Conservation (phyloP, 2,113 vertebrate genomes). For the Leptobrachium leishanense region DNA sequence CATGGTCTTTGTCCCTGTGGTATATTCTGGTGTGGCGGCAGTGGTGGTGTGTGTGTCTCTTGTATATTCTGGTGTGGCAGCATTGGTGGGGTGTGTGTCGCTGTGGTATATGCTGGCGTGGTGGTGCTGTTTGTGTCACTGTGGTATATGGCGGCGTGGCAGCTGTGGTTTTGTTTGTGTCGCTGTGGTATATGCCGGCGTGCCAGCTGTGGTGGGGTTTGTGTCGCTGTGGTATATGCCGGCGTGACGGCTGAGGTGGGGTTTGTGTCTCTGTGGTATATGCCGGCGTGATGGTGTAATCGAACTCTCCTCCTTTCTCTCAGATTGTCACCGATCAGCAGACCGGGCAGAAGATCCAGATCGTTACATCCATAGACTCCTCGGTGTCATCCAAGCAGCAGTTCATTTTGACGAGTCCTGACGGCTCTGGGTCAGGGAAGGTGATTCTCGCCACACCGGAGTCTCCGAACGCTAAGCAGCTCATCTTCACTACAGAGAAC, state of each 20-base stretch:
- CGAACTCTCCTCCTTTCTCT: constrained; percentile 50
- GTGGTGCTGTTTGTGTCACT: too few relatives aligned
- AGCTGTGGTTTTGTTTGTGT: too few relatives aligned
- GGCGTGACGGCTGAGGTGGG: too few relatives aligned
- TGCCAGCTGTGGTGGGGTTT: too few relatives aligned
- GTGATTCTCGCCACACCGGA: constrained; percentile 91
- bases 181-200: too few relatives aligned
- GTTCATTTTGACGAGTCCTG: constrained; percentile 91
- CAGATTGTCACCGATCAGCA: constrained; percentile 98
- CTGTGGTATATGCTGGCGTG: not conserved
- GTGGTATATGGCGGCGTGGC: too few relatives aligned
- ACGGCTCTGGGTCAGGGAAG: constrained; percentile 87
- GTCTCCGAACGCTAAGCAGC: constrained; percentile 84
- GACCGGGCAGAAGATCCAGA: constrained; percentile 96
- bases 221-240: not conserved
- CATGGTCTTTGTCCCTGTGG: too few relatives aligned
- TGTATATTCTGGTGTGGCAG: too few relatives aligned
- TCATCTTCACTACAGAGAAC: constrained; percentile 92
- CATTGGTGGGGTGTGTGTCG: not conserved
- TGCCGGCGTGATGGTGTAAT: not conserved
- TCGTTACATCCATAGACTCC: constrained; percentile 91
- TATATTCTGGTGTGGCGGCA: too few relatives aligned
- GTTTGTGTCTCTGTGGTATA: too few relatives aligned
- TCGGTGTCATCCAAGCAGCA: constrained; percentile 87
- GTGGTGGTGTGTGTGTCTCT: too few relatives aligned